Conservation (phyloP, 2,797 vertebrate species). For the Glossophaga mutica region DNA sequence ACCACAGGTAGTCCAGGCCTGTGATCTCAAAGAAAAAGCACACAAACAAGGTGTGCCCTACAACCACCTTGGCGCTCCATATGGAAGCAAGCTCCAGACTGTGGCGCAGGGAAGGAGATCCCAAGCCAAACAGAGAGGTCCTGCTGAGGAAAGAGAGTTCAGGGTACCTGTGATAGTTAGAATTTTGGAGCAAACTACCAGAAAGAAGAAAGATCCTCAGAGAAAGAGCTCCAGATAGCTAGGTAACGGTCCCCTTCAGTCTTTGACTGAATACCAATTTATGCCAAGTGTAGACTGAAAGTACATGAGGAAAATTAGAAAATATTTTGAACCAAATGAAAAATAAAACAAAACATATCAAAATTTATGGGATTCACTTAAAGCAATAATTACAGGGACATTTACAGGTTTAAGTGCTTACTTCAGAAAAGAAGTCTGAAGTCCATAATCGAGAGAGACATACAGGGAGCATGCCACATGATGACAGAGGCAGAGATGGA, state of each 20-base stretch:
- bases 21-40: neutral
- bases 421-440: conserved; percentile 29
- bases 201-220: neutral
- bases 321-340: conserved; percentile 41
- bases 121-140: neutral
- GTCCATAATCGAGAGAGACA: neutral
- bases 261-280: neutral
- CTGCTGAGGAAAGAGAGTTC: neutral
- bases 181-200: neutral
- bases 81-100: neutral
- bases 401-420: neutral
- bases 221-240: conserved; percentile 1
- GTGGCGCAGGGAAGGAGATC: no score
- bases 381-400: conserved; percentile 2
- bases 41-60: neutral
- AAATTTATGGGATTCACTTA: neutral
- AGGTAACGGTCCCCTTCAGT: neutral
- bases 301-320: neutral
- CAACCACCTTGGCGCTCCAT: neutral
- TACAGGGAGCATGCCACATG: neutral
- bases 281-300: neutral
- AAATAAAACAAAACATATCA: conserved; percentile 13
- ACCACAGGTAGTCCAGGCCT: neutral
- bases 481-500: neutral
- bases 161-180: neutral